These are phyloP conservation scores for Melipona bicolor DNA, from an alignment of 2,888 invertebrate genomes.

Conservation along the genomic window DNA sequence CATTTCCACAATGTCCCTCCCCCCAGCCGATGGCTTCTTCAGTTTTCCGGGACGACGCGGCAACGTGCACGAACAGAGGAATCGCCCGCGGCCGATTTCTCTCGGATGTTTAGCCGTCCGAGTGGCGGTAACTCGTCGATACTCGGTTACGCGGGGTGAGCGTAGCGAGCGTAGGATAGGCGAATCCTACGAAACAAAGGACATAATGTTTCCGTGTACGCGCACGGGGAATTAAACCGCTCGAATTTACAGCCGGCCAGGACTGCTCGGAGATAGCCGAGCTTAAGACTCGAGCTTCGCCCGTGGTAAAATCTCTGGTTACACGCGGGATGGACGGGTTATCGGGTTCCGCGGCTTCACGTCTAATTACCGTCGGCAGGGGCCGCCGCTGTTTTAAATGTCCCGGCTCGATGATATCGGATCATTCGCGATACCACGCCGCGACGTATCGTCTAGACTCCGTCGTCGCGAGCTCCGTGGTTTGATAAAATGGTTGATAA, in stretches of 20 bases:
- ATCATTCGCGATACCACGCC: not conserved
- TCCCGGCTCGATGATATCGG: constrained; percentile 43
- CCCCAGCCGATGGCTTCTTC: constrained; percentile 7
- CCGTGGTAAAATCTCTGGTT: constrained; percentile 65
- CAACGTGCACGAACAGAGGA: not conserved
- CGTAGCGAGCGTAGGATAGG: constrained; percentile 40
- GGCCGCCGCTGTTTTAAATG: constrained; percentile 39
- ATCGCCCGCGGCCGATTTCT: constrained; percentile 21
- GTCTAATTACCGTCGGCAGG: constrained; percentile 53
- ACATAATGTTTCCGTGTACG: constrained; percentile 39
- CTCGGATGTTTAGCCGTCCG: constrained; percentile 33
- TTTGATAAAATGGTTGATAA: not conserved
- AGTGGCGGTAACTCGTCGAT: constrained; percentile 42
- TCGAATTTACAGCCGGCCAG: constrained; percentile 63
- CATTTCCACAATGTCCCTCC: not conserved
- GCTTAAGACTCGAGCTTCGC: constrained; percentile 50
- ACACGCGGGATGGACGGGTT: constrained; percentile 58
- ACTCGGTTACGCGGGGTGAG: not conserved
- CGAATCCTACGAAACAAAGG: constrained; percentile 43
- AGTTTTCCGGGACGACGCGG: not conserved
- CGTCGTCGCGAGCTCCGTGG: not conserved
- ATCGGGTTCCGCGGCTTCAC: constrained; percentile 48
- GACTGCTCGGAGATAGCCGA: constrained; percentile 43
- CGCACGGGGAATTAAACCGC: constrained; percentile 55
- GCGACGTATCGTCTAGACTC: constrained; percentile 2